These are phyloP conservation scores for Lasioglossum oenotherae DNA, from an alignment of 2,888 invertebrate species.

Conservation along the genomic window DNA sequence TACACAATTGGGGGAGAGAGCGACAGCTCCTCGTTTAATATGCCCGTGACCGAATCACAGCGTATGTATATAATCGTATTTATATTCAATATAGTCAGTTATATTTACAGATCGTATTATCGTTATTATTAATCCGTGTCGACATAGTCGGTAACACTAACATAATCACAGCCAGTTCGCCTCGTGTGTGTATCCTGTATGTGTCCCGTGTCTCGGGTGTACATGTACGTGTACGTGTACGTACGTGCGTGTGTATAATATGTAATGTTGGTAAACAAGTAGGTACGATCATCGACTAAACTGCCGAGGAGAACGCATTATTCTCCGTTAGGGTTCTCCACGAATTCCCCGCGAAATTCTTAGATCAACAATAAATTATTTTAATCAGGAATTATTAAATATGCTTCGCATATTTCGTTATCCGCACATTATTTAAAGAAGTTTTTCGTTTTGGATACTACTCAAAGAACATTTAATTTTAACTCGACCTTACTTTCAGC, in stretches of 20 bases:
- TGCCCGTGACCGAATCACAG: conserved; percentile 70
- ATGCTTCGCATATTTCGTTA: not conserved
- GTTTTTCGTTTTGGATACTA: no score
- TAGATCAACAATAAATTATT: not conserved
- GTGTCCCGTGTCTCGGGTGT: not conserved
- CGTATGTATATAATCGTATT: conserved; percentile 71
- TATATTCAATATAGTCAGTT: conserved; percentile 64
- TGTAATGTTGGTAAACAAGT: conserved; percentile 75
- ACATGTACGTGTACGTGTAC: not conserved
- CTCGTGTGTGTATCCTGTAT: conserved; percentile 56
- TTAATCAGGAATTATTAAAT: not conserved
- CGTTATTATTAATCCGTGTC: conserved; percentile 63
- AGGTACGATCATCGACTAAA: conserved; percentile 65
- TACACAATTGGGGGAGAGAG: conserved; percentile 68
- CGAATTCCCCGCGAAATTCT: conserved; percentile 13
- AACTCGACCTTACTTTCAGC: no score
- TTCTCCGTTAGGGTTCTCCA: conserved; percentile 36
- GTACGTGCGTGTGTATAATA: not conserved
- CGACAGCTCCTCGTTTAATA: conserved; percentile 63
- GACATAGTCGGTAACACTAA: conserved; percentile 76
- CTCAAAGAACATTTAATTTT: not conserved
- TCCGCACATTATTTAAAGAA: not conserved
- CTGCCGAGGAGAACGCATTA: conserved; percentile 56
- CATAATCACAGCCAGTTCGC: conserved; percentile 83
- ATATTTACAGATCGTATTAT: conserved; percentile 67